Base-by-base conservation (phyloP, 2,797 vertebrate genomes). In the Gymnothorax reevesii region DNA sequence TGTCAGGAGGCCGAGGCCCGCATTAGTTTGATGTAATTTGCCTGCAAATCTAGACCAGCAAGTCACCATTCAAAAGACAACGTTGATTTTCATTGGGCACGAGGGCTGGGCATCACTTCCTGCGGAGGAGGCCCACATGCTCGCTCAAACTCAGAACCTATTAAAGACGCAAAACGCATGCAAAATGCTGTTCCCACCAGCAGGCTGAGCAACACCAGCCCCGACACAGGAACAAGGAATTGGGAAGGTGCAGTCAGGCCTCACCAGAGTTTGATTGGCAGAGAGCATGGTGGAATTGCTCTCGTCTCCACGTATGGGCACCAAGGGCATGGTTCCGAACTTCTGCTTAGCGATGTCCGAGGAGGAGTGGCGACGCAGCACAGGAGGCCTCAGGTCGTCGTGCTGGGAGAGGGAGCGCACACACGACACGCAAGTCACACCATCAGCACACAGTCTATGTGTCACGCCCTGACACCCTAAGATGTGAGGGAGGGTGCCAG, bases 251-350 rank as follows among this genome's bases (percentile, higher is more conserved):
- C 33, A 6, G 71, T 27, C 27, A 8, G 66, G 15, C 52, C 60
- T 87, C 95, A 99, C 98, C 96, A 99, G 94, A 2, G 98, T 99
- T 95, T 99, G 97, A 92, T 99, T 99, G 93, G 98, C 98, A 0
- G 98, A 97, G 66, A 99, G 95, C 95, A 99, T 97, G 90, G 95
- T 97, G 91, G 95, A 92, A 54, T 98, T 97, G 2, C 97, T 98
- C 92, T 98, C 97, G 88, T 98, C 96, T 86, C 98, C 98, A 0
- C 96, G 95, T 91, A 99, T 97, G 0, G 98, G 97, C 87, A 99
- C 96, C 84, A 99, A 93, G 0, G 98, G 98, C 98, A 99, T 99
- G 0, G 98, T 99, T 86, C 98, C 97, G 0, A 99, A 99, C 93
- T 98, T 99, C 94, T 99, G 98, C 93, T 97, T 98, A 88, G 96